Percentiles rank a stretch among this genome's conserved stretches.
phyloP scores from a whole-genome alignment of 2,113 vertebrate species.

The Halcyon malimbica region DNA sequence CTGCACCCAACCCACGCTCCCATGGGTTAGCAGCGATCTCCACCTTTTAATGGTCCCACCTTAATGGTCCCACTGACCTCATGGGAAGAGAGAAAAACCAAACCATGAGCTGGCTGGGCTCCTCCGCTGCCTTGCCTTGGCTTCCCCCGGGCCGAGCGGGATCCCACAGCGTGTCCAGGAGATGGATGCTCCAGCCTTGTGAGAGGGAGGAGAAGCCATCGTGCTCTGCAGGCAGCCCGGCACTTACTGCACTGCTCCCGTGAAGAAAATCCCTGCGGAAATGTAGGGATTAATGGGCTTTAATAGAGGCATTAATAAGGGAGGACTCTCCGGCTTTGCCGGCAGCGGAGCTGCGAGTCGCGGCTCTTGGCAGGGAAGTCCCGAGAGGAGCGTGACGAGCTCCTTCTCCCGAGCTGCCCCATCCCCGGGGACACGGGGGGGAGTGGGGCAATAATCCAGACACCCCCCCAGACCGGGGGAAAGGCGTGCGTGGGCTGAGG shows the following conservation, averaged over 20 bases:
- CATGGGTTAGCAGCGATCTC: fast-evolving
- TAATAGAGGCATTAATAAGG: slow-evolving; percentile 33
- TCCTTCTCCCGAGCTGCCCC: neutral
- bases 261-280: slow-evolving; percentile 33
- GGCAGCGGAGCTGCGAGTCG: neutral
- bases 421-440: fast-evolving
- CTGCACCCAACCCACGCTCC: neutral
- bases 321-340: neutral
- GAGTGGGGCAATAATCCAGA: neutral
- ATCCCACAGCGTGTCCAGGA: fast-evolving
- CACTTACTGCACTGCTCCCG: neutral
- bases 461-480: neutral
- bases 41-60: neutral
- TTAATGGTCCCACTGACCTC: neutral
- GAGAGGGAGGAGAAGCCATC: neutral
- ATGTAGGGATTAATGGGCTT: slow-evolving; percentile 33
- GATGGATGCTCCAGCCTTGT: neutral
- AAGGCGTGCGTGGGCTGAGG: neutral
- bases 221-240: neutral
- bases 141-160: neutral
- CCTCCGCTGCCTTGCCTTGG: neutral
- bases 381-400: fast-evolving
- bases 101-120: fast-evolving
- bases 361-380: neutral
- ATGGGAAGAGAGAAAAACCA: fast-evolving